Evolutionary conservation across 2,888 invertebrate genomes (phyloP).

Genomic region (Drosophila percnosoma): DNA sequence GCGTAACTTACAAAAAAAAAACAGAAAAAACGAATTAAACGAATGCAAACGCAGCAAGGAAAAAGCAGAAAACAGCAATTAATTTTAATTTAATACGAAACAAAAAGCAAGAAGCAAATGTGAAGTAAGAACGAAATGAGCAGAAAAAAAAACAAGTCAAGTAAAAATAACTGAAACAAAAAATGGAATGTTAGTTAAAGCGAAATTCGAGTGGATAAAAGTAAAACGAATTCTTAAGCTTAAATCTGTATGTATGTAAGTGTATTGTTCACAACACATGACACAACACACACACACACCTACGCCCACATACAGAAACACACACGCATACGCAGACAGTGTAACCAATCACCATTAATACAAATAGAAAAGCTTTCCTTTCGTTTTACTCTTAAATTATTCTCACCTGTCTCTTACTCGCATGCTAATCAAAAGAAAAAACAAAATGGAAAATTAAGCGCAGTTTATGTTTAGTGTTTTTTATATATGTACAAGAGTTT

Average conservation of each 20-base stretch:
- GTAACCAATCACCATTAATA: constrained; percentile 24
- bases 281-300: not conserved
- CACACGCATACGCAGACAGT: constrained; percentile 15
- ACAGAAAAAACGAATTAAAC: constrained; percentile 48
- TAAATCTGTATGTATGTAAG: constrained; percentile 83
- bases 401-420: constrained; percentile 54
- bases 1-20: constrained; percentile 42
- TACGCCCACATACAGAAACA: constrained; percentile 6
- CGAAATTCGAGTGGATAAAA: constrained; percentile 55
- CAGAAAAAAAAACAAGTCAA: constrained; percentile 48
- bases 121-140: constrained; percentile 65
- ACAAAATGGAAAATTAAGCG: constrained; percentile 32
- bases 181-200: constrained; percentile 69
- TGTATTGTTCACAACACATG: constrained; percentile 77
- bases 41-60: constrained; percentile 44
- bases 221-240: constrained; percentile 81
- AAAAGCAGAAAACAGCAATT: constrained; percentile 57
- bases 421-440: constrained; percentile 44
- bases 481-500: constrained; percentile 45
- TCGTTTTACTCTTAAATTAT: constrained; percentile 34
- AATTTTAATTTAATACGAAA: constrained; percentile 68
- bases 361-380: constrained; percentile 32
- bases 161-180: constrained; percentile 20
- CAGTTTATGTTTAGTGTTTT: constrained; percentile 46
- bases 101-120: constrained; percentile 45